Percentiles rank a stretch among this genome's conserved stretches.
These are phyloP conservation scores for Triplophysa rosa DNA, from an alignment of 2,113 vertebrate species.

Conservation along the genomic window DNA sequence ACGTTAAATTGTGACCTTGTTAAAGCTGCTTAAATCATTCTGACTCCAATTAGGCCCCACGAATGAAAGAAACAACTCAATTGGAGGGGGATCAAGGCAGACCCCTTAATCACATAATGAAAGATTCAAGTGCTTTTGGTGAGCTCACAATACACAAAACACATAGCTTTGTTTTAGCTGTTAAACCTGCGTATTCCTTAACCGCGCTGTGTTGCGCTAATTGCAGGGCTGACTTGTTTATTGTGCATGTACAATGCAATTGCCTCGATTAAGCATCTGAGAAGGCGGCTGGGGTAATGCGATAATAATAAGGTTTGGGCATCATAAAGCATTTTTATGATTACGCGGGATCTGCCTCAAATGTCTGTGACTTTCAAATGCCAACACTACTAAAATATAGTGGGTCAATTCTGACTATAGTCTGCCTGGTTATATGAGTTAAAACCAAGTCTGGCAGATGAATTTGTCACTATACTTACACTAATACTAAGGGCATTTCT, in stretches of 20 bases:
- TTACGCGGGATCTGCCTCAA: conserved; percentile 37
- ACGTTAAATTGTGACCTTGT: conserved; percentile 45
- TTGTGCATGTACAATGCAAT: conserved; percentile 48
- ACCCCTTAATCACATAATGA: conserved; percentile 58
- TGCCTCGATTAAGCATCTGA: conserved; percentile 43
- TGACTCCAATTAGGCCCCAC: conserved; percentile 45
- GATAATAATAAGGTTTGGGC: conserved; percentile 49
- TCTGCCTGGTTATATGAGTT: background rate
- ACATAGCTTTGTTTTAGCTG: conserved; percentile 53
- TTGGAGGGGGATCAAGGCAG: conserved; percentile 56
- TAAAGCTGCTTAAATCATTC: conserved; percentile 50
- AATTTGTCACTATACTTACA: no score
- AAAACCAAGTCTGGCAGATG: no score
- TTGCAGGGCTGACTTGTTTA: conserved; percentile 57
- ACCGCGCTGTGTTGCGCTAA: conserved; percentile 50
- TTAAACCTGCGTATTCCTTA: conserved; percentile 52
- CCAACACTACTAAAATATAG: conserved; percentile 39
- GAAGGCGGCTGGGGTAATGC: conserved; percentile 30
- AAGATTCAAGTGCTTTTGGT: conserved; percentile 48
- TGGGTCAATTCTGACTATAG: conserved; percentile 1
- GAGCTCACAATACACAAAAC: conserved; percentile 51
- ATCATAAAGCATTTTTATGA: conserved; percentile 48
- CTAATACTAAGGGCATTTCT: no score
- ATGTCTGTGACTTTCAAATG: conserved; percentile 45
- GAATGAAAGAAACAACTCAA: conserved; percentile 52